phyloP scores from a whole-genome alignment of 2,888 invertebrate genomes.

The Trichogramma dendrolimi region DNA sequence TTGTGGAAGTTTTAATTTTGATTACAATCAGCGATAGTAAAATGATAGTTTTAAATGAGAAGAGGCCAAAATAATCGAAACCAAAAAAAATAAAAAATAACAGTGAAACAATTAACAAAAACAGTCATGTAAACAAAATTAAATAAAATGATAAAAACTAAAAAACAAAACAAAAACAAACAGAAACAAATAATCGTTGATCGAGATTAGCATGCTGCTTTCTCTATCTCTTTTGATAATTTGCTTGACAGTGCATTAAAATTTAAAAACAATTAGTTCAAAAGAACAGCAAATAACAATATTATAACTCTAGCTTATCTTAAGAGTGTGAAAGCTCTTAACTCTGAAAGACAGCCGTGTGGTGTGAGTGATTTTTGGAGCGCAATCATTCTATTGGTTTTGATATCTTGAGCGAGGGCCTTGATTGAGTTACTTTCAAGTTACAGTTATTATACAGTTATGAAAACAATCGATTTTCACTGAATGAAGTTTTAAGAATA shows the following conservation, averaged over 20 bases:
- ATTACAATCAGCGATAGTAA: neutral
- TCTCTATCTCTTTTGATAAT: neutral
- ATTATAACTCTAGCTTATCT: slow-evolving; percentile 17
- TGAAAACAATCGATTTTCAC: neutral
- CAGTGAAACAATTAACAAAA: slow-evolving; percentile 12
- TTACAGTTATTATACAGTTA: neutral
- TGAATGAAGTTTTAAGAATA: neutral
- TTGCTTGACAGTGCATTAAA: slow-evolving; percentile 20
- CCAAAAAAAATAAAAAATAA: slow-evolving; percentile 14
- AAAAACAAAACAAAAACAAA: slow-evolving; percentile 12
- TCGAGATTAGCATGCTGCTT: neutral
- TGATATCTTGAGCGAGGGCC: slow-evolving; percentile 2
- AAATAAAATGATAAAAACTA: slow-evolving; percentile 15
- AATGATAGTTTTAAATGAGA: slow-evolving; percentile 16
- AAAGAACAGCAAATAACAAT: slow-evolving; percentile 25
- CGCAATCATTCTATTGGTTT: neutral
- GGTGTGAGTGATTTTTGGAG: neutral
- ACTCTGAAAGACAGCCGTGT: slow-evolving; percentile 20
- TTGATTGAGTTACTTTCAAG: slow-evolving; percentile 2
- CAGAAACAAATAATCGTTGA: neutral
- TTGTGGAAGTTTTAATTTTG: neutral
- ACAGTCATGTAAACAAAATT: slow-evolving; percentile 13
- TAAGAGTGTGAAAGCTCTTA: slow-evolving; percentile 19
- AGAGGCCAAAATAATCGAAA: slow-evolving; percentile 16
- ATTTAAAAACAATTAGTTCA: slow-evolving; percentile 19